Evolutionary conservation across 2,113 vertebrate species (phyloP).

Genomic region (Salvelinus alpinus): DNA sequence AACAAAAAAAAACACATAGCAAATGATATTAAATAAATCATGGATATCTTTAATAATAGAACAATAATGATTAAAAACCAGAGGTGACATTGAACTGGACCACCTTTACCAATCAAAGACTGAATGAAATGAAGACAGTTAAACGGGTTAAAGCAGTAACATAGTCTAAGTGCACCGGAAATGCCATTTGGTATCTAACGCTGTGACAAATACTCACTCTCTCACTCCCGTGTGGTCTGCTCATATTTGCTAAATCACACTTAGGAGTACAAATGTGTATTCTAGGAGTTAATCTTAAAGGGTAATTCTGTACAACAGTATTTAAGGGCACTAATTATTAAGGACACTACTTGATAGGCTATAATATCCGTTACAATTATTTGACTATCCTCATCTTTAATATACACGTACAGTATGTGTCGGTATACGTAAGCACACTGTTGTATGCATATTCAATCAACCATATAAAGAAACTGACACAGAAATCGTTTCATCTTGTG

Average conservation of each 20-base stretch:
- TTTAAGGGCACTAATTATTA: slow-evolving; percentile 72
- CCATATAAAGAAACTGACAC: slow-evolving; percentile 47
- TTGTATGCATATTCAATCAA: slow-evolving; percentile 54
- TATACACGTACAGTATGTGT: slow-evolving; percentile 49
- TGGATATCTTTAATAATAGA: slow-evolving; percentile 42
- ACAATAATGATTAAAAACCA: slow-evolving; percentile 42
- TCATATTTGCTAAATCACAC: slow-evolving; percentile 72
- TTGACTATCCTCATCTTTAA: slow-evolving; percentile 59
- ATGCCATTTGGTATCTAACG: slow-evolving; percentile 76
- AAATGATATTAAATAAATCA: slow-evolving; percentile 36
- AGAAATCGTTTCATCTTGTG: slow-evolving; percentile 80
- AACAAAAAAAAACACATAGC: slow-evolving; percentile 28
- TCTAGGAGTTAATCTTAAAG: slow-evolving; percentile 67
- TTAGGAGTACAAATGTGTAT: slow-evolving; percentile 70
- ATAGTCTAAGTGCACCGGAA: slow-evolving; percentile 72
- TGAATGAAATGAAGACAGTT: slow-evolving; percentile 21
- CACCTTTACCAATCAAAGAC: slow-evolving; percentile 47
- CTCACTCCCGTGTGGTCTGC: slow-evolving; percentile 38
- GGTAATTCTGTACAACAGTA: slow-evolving; percentile 74
- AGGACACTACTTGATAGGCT: slow-evolving; percentile 71
- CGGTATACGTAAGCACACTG: slow-evolving; percentile 59
- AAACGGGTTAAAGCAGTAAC: slow-evolving; percentile 62
- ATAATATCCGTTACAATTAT: slow-evolving; percentile 61
- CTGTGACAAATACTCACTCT: slow-evolving; percentile 48
- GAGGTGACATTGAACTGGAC: slow-evolving; percentile 43